A percentile compares a stretch with the other conserved stretches of the same genome.
These are phyloP conservation scores for Helogale parvula DNA, from an alignment of 2,113 vertebrate species.

Conservation along the genomic window DNA sequence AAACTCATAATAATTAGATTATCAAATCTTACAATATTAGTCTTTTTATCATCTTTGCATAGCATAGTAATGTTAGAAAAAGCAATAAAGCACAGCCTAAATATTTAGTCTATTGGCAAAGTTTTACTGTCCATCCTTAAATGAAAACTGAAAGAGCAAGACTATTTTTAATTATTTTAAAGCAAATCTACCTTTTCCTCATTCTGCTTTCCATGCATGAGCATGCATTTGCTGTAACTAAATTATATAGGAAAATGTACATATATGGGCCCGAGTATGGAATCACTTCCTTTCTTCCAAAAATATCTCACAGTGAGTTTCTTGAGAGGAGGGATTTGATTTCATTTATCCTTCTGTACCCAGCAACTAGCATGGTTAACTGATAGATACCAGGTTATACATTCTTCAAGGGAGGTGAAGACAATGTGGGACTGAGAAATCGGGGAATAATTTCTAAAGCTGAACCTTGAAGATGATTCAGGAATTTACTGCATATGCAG, in stretches of 20 bases:
- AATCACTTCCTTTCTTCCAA: neutral
- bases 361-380: neutral
- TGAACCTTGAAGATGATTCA: neutral
- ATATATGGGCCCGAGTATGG: neutral
- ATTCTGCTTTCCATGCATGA: neutral
- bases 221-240: neutral
- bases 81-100: neutral
- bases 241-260: neutral
- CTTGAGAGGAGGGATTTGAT: neutral
- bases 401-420: neutral
- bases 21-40: slow-evolving; percentile 50
- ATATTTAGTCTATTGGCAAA: neutral
- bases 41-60: slow-evolving; percentile 63
- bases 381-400: neutral
- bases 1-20: slow-evolving; percentile 55
- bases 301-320: neutral
- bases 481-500: neutral
- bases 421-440: neutral
- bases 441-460: neutral
- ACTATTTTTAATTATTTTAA: neutral
- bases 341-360: neutral
- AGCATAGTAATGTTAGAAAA: neutral
- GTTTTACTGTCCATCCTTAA: slow-evolving; percentile 28
- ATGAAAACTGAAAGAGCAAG: slow-evolving; percentile 20
- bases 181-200: neutral